These are phyloP conservation scores for Synodontis membranacea DNA, from an alignment of 2,113 vertebrate genomes.

Conservation along the genomic window DNA sequence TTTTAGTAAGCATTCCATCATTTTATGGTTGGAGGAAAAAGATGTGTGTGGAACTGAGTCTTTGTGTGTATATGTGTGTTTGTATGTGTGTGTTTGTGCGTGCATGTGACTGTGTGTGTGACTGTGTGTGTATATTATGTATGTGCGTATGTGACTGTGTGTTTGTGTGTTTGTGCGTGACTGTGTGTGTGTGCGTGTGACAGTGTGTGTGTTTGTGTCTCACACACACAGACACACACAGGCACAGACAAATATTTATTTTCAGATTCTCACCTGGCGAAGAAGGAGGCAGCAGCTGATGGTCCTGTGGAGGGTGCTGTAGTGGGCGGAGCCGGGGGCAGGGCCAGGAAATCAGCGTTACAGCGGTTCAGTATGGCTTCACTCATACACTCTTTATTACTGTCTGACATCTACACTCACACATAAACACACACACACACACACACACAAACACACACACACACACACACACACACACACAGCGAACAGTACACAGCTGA, in stretches of 20 bases:
- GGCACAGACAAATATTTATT: not conserved
- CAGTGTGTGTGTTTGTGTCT: not conserved
- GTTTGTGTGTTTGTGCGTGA: not conserved
- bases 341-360: constrained; percentile 82
- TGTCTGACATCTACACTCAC: constrained; percentile 82
- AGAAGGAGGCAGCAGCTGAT: constrained; percentile 93
- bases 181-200: not conserved
- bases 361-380: constrained; percentile 86
- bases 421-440: constrained; percentile 18
- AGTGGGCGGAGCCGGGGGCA: constrained; percentile 74
- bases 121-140: too few relatives aligned
- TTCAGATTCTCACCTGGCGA: constrained; percentile 83
- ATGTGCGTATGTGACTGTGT: not conserved
- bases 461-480: constrained; percentile 42
- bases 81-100: too few relatives aligned
- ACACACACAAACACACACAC: constrained; percentile 73
- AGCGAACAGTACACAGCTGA: not conserved
- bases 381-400: constrained; percentile 80
- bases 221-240: constrained; percentile 15
- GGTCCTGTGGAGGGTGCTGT: constrained; percentile 78
- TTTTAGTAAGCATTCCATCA: not conserved
- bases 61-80: too few relatives aligned
- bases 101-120: too few relatives aligned
- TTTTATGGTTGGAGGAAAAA: not conserved
- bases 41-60: too few relatives aligned